phyloP scores from a whole-genome alignment of 2,888 invertebrate genomes.

The Drosophila mettleri region DNA sequence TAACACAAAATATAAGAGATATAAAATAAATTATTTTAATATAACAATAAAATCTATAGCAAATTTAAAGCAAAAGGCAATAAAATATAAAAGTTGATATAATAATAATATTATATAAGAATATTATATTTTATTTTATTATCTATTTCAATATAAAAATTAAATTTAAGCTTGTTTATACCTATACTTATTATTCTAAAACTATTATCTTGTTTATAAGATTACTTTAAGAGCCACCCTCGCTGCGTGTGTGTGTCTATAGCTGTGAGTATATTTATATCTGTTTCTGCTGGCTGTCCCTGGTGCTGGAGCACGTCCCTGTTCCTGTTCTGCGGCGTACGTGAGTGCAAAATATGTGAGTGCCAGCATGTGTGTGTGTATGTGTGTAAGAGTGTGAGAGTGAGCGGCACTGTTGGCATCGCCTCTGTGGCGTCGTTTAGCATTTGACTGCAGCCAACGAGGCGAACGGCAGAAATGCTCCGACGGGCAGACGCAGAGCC shows the following conservation, averaged over 20 bases:
- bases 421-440: slow-evolving; percentile 74
- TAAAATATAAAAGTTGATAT: no score
- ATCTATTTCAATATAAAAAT: neutral
- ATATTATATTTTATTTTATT: no score
- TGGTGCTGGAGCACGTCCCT: slow-evolving; percentile 60
- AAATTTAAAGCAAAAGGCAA: no score
- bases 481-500: slow-evolving; percentile 48
- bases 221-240: slow-evolving; percentile 13
- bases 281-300: slow-evolving; percentile 62
- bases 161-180: neutral
- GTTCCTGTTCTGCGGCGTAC: slow-evolving; percentile 65
- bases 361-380: slow-evolving; percentile 13
- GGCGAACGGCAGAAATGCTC: slow-evolving; percentile 58
- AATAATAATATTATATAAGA: no score
- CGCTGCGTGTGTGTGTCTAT: slow-evolving; percentile 18
- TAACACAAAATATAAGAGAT: no score
- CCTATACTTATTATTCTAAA: no score
- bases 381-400: slow-evolving; percentile 1
- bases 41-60: no score
- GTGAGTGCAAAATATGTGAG: slow-evolving; percentile 53
- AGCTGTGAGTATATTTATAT: slow-evolving; percentile 44
- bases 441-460: slow-evolving; percentile 74
- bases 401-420: slow-evolving; percentile 24
- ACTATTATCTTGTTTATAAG: no score
- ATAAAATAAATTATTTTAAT: no score